Conservation (phyloP, 2,888 invertebrate species). For the Metellina segmentata region DNA sequence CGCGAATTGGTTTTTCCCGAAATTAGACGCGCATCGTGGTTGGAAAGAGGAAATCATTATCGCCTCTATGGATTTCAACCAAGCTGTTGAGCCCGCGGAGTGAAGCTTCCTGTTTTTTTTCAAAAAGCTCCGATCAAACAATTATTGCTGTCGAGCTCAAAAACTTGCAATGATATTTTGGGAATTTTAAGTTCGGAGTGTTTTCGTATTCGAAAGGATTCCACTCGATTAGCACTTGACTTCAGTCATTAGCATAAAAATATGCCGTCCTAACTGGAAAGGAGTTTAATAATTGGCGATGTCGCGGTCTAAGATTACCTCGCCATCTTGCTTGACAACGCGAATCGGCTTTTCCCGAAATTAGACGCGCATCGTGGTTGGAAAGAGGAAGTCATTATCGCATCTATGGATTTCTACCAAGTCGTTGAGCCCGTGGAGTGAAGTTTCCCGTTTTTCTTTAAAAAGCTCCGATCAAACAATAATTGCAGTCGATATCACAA, state of each 20-base stretch:
- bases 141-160: no score
- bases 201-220: no score
- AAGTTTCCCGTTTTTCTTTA: conserved; percentile 42
- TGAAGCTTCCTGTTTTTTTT: no score
- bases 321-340: background rate
- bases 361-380: conserved; percentile 30
- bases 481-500: conserved; percentile 16
- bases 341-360: conserved; percentile 47
- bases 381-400: conserved; percentile 50
- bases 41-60: conserved; percentile 52
- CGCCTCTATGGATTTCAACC: conserved; percentile 15
- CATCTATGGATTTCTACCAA: conserved; percentile 28
- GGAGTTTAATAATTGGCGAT: no score
- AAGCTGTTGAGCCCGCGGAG: conserved; percentile 26
- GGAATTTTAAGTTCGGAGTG: no score
- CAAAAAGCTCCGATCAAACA: conserved; percentile 28
- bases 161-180: no score
- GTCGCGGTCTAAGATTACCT: conserved; percentile 24
- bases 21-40: conserved; percentile 36
- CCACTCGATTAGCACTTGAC: no score
- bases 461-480: conserved; percentile 23
- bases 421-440: conserved; percentile 21
- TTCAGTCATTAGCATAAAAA: no score
- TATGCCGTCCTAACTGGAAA: no score
- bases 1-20: conserved; percentile 42